Conservation (phyloP, 2,797 vertebrate genomes). For the Arrhamphus sclerolepis region DNA sequence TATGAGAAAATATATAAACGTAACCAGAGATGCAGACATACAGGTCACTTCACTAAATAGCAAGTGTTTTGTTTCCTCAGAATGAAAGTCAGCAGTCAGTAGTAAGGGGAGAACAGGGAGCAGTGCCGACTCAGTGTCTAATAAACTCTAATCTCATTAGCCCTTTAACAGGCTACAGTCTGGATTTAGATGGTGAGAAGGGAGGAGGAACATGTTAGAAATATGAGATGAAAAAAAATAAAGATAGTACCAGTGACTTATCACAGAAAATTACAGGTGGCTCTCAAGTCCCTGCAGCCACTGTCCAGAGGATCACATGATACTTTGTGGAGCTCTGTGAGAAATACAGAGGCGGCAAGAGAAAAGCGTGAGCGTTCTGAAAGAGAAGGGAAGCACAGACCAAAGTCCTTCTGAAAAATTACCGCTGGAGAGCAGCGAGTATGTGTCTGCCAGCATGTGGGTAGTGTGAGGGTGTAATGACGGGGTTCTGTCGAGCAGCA, state of each 20-base stretch:
- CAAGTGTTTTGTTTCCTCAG: conserved; percentile 49
- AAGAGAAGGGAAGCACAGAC: conserved; percentile 47
- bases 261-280: conserved; percentile 58
- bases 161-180: conserved; percentile 62
- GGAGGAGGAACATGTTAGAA: conserved; percentile 39
- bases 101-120: conserved; percentile 46
- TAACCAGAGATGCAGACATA: conserved; percentile 12
- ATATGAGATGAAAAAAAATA: conserved; percentile 25
- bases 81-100: conserved; percentile 63
- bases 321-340: conserved; percentile 48
- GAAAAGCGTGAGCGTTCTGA: conserved; percentile 45
- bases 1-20: conserved; percentile 17
- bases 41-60: conserved; percentile 17
- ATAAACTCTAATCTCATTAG: conserved; percentile 76
- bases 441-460: conserved; percentile 68
- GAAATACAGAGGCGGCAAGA: conserved; percentile 59
- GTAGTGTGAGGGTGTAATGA: conserved; percentile 76
- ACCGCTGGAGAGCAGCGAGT: conserved; percentile 63
- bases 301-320: conserved; percentile 43
- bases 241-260: conserved; percentile 40
- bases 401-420: conserved; percentile 48
- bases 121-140: conserved; percentile 60
- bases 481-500: conserved; percentile 69
- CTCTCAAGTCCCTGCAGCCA: conserved; percentile 32
- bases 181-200: conserved; percentile 54